A percentile compares a stretch with the other conserved stretches of the same genome.
phyloP scores from a whole-genome alignment of 2,888 invertebrate genomes.

The Girardia tigrina region DNA sequence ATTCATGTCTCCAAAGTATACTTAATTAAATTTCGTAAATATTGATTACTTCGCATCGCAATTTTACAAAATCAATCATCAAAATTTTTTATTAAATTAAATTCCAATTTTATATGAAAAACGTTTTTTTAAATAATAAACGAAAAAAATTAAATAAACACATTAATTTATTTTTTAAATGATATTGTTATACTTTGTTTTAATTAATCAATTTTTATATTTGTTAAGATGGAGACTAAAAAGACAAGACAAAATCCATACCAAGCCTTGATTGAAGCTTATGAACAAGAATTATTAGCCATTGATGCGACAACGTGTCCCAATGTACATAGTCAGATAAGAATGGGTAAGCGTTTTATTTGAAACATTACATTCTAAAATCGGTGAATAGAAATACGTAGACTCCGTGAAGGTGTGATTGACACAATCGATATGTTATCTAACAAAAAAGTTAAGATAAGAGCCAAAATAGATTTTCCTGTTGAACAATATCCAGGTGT shows the following conservation, averaged over 20 bases:
- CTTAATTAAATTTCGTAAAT: no score
- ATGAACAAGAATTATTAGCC: conserved; percentile 20
- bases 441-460: conserved; percentile 18
- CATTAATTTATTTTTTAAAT: background rate
- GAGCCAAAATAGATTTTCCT: conserved; percentile 17
- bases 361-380: background rate
- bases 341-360: background rate
- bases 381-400: background rate
- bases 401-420: background rate
- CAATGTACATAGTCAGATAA: conserved; percentile 14
- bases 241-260: conserved; percentile 23
- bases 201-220: background rate
- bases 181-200: no score
- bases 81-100: background rate
- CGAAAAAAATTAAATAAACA: background rate
- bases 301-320: background rate
- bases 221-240: conserved; percentile 23
- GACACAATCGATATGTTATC: conserved; percentile 4
- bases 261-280: conserved; percentile 4
- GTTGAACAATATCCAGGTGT: conserved; percentile 24
- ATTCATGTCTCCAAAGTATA: no score
- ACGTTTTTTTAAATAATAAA: background rate
- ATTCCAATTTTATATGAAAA: background rate
- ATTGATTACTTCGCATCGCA: no score
- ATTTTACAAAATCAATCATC: no score